Percentiles rank a stretch among this genome's conserved stretches.
Conservation (phyloP, 2,797 vertebrate species). For the Phataginus tetradactyla region DNA sequence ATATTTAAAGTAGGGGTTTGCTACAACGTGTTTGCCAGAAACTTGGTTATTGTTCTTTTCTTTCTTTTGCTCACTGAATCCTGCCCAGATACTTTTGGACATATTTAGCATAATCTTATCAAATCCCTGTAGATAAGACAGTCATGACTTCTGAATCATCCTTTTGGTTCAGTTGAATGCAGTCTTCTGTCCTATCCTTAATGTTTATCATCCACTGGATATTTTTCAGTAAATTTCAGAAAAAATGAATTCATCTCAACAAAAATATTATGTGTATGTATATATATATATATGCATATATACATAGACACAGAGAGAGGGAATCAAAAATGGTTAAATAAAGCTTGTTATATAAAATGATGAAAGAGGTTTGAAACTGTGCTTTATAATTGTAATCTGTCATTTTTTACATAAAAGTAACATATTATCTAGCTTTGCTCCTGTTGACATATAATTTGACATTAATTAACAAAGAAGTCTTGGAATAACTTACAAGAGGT, state of each 20-base stretch:
- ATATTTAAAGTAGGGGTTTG: background rate
- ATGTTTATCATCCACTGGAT: background rate
- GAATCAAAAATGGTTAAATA: background rate
- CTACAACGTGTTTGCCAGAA: background rate
- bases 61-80: background rate
- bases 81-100: background rate
- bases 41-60: background rate
- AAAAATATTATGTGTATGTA: background rate
- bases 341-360: background rate
- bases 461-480: constrained; percentile 1
- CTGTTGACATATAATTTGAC: constrained; percentile 36
- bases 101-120: background rate
- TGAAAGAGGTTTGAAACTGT: background rate
- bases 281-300: too few species aligned
- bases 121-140: background rate
- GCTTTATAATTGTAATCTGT: constrained; percentile 17
- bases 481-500: background rate
- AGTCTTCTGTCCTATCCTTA: background rate
- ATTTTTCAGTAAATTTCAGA: background rate
- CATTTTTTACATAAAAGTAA: constrained; percentile 39
- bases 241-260: background rate
- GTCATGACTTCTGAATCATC: background rate
- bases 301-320: background rate
- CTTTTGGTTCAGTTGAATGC: background rate
- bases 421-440: background rate